Evolutionary conservation across 2,113 vertebrate species (phyloP).

Genomic region (Catharus fuscescens): DNA sequence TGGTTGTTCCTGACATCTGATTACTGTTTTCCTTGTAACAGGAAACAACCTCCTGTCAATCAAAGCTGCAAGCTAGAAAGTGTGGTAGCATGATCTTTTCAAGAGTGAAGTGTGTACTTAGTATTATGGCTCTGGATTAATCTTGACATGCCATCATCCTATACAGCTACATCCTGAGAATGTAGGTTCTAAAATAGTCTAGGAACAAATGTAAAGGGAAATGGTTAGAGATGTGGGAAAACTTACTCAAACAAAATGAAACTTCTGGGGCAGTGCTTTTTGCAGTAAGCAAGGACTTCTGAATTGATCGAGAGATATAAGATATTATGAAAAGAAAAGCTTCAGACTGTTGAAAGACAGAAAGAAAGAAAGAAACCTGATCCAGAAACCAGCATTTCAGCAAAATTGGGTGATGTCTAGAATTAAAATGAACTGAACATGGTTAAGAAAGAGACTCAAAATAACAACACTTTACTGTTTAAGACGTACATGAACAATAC

Average conservation of each 20-base stretch:
- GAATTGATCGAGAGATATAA: not conserved
- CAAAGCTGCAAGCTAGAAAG: not conserved
- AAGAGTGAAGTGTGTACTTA: not conserved
- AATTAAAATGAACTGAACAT: not conserved
- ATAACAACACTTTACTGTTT: not conserved
- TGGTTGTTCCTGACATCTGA: not conserved
- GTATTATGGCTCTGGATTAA: slow-evolving; percentile 3
- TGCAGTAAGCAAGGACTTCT: not conserved
- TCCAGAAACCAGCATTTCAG: not conserved
- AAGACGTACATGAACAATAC: not conserved
- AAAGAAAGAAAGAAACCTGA: not conserved
- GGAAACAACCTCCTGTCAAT: not conserved
- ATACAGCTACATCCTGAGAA: not conserved
- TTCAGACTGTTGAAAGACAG: not conserved
- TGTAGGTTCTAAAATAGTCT: not conserved
- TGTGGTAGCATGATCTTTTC: not conserved
- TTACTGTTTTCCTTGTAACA: not conserved
- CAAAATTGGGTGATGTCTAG: not conserved
- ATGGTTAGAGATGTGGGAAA: not conserved
- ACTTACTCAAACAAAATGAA: not conserved
- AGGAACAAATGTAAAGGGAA: not conserved
- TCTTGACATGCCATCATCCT: not conserved
- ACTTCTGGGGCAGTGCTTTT: not conserved
- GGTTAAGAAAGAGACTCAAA: not conserved
- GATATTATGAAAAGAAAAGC: not conserved